A percentile compares a stretch with the other conserved stretches of the same genome.
These are phyloP conservation scores for Anastrepha obliqua DNA, from an alignment of 1,140 invertebrate species.

Conservation along the genomic window DNA sequence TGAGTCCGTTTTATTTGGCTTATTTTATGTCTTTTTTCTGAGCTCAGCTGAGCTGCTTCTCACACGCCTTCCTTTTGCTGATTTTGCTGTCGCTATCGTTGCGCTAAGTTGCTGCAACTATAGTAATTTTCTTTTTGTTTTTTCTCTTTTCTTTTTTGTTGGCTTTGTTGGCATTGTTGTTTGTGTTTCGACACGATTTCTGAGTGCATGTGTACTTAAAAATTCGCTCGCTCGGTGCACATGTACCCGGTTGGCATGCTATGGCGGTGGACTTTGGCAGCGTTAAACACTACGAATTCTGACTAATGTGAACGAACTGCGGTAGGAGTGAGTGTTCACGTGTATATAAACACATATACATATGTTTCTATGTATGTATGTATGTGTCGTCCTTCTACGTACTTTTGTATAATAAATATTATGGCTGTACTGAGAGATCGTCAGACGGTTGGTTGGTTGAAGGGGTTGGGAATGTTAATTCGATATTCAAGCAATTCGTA, in stretches of 20 bases:
- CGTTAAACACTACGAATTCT: not conserved
- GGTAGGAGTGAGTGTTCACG: too few species aligned
- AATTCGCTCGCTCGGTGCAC: constrained; percentile 43
- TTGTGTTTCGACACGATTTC: constrained; percentile 13
- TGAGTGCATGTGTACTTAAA: constrained; percentile 43
- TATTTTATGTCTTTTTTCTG: not conserved
- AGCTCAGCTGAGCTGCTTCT: not conserved
- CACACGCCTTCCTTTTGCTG: not conserved
- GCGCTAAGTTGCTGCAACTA: not conserved
- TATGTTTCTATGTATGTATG: not conserved
- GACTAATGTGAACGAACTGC: constrained; percentile 46
- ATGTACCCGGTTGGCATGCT: not conserved
- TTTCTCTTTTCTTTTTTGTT: not conserved
- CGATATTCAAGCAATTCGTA: not conserved
- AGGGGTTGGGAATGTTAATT: not conserved
- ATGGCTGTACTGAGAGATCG: not conserved
- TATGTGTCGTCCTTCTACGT: not conserved
- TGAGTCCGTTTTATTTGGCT: not conserved
- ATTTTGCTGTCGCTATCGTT: constrained; percentile 31
- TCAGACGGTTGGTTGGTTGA: not conserved
- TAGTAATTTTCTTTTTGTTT: not conserved
- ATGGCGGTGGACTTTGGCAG: constrained; percentile 1
- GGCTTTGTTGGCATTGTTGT: not conserved
- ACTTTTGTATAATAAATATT: not conserved
- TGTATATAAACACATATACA: not conserved